These are phyloP conservation scores for Anguilla pacifica DNA, from an alignment of 2,797 vertebrate species.

Conservation along the genomic window DNA sequence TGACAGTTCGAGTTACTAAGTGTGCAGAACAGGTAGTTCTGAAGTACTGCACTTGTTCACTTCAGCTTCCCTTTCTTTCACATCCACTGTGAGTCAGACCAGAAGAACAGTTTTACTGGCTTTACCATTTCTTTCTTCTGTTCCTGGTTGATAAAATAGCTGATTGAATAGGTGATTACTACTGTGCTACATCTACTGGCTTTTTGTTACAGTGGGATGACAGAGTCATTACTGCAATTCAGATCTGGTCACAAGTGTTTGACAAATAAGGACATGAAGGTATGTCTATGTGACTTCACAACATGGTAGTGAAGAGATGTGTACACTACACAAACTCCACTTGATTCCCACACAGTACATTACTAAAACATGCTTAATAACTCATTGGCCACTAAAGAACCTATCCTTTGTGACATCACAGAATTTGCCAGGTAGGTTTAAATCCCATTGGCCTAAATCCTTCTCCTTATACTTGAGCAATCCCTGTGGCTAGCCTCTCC, in stretches of 20 bases:
- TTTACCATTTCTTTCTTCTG: neutral
- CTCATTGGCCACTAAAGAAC: neutral
- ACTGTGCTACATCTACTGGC: neutral
- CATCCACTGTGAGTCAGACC: neutral
- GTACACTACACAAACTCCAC: neutral
- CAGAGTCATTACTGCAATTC: neutral
- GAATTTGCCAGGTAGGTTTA: neutral
- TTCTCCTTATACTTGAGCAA: neutral
- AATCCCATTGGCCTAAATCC: neutral
- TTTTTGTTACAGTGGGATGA: neutral
- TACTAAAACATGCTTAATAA: neutral
- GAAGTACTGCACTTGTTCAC: neutral
- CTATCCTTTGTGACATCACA: neutral
- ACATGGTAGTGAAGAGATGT: neutral
- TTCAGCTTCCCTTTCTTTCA: neutral
- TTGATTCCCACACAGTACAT: neutral
- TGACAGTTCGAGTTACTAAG: conserved; percentile 13
- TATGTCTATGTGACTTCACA: neutral
- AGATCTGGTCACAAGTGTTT: neutral
- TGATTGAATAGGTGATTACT: neutral
- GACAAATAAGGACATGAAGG: neutral
- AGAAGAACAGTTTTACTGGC: no score
- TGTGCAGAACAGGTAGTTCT: conserved; percentile 7
- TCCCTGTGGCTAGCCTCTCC: neutral
- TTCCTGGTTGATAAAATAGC: neutral